Evolutionary conservation across 2,797 vertebrate genomes (phyloP).

Genomic region (Melanotaenia trifasciata): DNA sequence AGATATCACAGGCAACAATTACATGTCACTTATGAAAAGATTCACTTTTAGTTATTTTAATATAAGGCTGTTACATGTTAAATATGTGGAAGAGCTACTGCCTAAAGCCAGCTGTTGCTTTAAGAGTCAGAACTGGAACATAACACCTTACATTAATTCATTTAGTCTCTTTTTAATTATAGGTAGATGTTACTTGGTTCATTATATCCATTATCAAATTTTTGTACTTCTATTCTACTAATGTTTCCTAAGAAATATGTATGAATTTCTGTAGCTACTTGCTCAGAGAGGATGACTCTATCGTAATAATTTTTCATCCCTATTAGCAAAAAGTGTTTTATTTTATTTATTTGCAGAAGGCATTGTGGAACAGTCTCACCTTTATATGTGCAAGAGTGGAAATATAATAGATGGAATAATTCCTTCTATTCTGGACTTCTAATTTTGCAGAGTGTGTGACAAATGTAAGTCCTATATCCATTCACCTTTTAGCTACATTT

Average conservation of each 20-base stretch:
- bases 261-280: background rate
- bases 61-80: background rate
- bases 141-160: background rate
- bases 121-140: background rate
- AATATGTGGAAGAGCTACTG: background rate
- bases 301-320: too few relatives aligned
- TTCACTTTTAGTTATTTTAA: background rate
- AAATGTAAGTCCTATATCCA: background rate
- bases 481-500: background rate
- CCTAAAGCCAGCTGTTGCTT: background rate
- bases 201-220: constrained; percentile 1
- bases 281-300: background rate
- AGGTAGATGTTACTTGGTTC: background rate
- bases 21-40: background rate
- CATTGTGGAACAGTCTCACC: background rate
- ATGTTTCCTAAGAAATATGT: background rate
- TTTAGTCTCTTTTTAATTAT: background rate
- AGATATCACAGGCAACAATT: background rate
- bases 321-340: too few relatives aligned
- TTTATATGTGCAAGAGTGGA: background rate
- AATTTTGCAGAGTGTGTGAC: constrained; percentile 1
- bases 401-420: background rate
- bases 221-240: background rate
- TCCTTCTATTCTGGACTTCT: background rate
- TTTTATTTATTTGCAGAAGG: too few relatives aligned